Percentiles rank a stretch among this genome's conserved stretches.
These are phyloP conservation scores for Temnothorax longispinosus DNA, from an alignment of 1,140 invertebrate genomes.

Conservation along the genomic window DNA sequence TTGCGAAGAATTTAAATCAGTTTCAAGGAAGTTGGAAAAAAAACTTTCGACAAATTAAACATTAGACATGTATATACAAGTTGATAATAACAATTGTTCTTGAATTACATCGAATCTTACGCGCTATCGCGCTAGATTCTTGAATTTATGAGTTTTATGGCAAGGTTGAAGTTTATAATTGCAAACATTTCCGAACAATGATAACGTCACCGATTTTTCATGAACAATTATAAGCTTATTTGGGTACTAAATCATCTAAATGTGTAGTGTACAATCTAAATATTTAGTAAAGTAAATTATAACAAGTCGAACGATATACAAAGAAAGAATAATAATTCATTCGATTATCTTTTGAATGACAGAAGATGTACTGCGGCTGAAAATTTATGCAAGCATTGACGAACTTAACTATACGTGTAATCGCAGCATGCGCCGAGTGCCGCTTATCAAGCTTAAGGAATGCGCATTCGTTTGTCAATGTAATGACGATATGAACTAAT, in stretches of 20 bases:
- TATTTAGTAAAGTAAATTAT: neutral
- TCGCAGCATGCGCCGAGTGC: neutral
- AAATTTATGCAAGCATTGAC: conserved; percentile 2
- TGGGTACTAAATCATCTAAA: neutral
- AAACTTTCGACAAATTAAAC: neutral
- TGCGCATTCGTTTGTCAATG: neutral
- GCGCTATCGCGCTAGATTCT: neutral
- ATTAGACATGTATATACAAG: neutral
- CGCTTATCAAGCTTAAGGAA: neutral
- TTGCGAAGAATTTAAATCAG: neutral
- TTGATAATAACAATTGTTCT: neutral
- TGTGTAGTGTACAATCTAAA: neutral
- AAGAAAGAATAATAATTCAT: neutral
- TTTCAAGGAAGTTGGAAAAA: neutral
- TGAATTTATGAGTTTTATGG: neutral
- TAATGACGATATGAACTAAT: neutral
- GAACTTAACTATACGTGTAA: neutral
- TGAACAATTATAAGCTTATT: neutral
- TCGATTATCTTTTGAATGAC: neutral
- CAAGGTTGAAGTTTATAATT: neutral
- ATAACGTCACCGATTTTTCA: neutral
- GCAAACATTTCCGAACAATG: neutral
- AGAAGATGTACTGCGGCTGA: no score
- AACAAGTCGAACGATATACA: neutral
- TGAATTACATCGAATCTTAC: neutral